Evolutionary conservation across 2,888 invertebrate genomes (phyloP), one percentile per base, ranked within the genome.

Genomic region (Pterostichus madidus): DNA sequence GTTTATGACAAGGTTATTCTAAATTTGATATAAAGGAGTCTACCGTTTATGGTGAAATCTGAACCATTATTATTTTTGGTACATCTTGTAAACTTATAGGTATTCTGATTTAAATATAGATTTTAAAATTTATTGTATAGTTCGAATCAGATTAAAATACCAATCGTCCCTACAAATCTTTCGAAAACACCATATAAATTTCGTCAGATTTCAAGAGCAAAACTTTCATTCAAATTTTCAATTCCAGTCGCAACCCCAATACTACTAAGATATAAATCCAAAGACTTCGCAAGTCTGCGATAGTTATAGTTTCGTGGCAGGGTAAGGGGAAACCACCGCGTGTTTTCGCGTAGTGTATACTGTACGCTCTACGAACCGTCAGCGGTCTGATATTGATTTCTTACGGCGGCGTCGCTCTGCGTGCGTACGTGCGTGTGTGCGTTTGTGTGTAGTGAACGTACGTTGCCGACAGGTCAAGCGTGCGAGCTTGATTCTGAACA

Each of bases 341-440:
- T 68, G 39, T 35, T 39, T 15, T 68, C 35, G 53, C 53, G 39
- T 68, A 31, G 44, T 44, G 68, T 39, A 68, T 13, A 11, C 59
- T 17, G 31, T 31, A 13, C 1, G 39, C 6, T 10, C 32, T 3
- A 68, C 68, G 44, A 13, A 68, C 49, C 61, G 68, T 79, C 78
- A 68, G 49, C 79, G 35, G 24, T 24, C 10, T 78, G 77, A 78
- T 79, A 79, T 79, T 79, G 79, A 79, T 79, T 79, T 79, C 79
- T 79, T 61, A 79, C 64, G 13, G 46, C 59, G 56, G 10, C 46
- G 61, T 64, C 32, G 39, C 13, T 24, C 46, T 49, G n/a, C 44
- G 79, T 79, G 79, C n/a, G 35, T 56, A 24, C 44, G 44, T 76
- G 53, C 53, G 53, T 35, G 64, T 64, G 35, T 64, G 61, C 35